phyloP scores from a whole-genome alignment of 2,113 vertebrate genomes.

The Murina feae region DNA sequence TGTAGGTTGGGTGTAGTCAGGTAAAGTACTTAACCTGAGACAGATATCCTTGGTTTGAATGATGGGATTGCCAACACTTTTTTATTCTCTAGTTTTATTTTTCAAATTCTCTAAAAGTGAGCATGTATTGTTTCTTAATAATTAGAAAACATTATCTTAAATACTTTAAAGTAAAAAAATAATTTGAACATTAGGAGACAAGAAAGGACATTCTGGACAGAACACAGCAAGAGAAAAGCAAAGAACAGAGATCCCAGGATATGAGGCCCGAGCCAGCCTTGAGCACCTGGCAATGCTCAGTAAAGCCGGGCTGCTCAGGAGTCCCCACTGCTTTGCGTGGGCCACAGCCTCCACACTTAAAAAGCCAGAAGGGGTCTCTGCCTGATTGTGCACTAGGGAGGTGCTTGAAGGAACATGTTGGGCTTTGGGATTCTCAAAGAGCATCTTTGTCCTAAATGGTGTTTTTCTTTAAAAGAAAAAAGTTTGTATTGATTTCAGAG shows the following conservation, averaged over 20 bases:
- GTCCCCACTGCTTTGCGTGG: background rate
- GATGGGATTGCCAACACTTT: background rate
- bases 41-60: background rate
- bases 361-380: background rate
- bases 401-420: background rate
- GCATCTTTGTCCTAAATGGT: background rate
- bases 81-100: background rate
- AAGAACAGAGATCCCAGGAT: background rate
- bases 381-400: background rate
- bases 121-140: background rate
- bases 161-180: background rate
- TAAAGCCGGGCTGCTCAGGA: background rate
- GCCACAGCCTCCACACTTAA: background rate
- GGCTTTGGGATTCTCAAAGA: background rate
- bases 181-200: background rate
- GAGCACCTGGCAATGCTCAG: background rate
- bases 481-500: no score
- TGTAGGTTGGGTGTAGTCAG: background rate
- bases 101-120: background rate
- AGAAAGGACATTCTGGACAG: background rate
- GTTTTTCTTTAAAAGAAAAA: background rate
- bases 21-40: background rate
- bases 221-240: background rate
- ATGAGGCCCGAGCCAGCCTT: background rate
- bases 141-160: constrained; percentile 10